Percentiles rank a stretch among this genome's conserved stretches.
Evolutionary conservation across 92 coral and sea anemone genomes (phyloP).

Genomic region (Epizoanthus ramosus): DNA sequence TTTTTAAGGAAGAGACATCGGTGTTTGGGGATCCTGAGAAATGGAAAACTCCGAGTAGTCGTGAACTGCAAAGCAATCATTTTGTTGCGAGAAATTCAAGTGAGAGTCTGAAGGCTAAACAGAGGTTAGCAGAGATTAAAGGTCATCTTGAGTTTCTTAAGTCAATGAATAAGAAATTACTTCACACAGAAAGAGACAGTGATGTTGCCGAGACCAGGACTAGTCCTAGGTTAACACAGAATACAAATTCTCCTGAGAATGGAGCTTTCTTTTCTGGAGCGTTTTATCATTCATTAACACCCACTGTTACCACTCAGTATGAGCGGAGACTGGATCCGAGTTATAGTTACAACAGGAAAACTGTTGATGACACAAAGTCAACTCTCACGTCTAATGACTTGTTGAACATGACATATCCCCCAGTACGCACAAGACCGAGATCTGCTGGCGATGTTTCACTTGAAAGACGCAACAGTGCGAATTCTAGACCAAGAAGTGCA

Average conservation of each 20-base stretch:
- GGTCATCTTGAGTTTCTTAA: constrained; percentile 20
- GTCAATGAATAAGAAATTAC: background rate
- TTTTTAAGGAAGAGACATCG: constrained; percentile 20
- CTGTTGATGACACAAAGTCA: background rate
- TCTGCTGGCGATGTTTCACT: background rate
- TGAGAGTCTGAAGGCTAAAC: background rate
- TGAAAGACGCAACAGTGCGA: constrained; percentile 1
- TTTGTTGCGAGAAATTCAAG: background rate
- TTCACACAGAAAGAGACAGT: constrained; percentile 2
- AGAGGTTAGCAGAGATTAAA: constrained; percentile 20
- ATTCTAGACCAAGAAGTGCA: constrained; percentile 23
- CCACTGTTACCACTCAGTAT: background rate
- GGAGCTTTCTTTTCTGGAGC: background rate
- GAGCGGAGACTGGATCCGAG: too few species aligned
- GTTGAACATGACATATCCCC: constrained; percentile 22
- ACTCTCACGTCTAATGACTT: background rate
- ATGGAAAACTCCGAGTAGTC: constrained; percentile 36
- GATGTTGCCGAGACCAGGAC: background rate
- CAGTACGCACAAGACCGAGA: background rate
- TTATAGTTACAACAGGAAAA: background rate
- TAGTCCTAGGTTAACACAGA: background rate
- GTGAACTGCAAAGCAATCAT: constrained; percentile 5
- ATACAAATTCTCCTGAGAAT: background rate
- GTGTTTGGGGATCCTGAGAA: constrained; percentile 24
- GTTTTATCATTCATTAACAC: background rate